Evolutionary conservation across 2,797 vertebrate species (phyloP).

Genomic region (Malurus splendens): DNA sequence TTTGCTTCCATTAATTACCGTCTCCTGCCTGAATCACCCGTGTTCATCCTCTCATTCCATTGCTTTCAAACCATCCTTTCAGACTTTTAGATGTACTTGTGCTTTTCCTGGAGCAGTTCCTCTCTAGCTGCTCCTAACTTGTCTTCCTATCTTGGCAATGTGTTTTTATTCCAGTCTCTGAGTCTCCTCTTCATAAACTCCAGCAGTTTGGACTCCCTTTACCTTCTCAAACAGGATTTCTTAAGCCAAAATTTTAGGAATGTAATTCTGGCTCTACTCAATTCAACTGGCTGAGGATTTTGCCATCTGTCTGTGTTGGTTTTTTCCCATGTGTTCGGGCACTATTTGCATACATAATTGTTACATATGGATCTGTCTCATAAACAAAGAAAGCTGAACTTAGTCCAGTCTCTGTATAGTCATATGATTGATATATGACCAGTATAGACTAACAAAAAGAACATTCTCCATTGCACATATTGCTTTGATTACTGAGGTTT

Average conservation of each 20-base stretch:
- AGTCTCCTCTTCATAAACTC: background rate
- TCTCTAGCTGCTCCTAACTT: background rate
- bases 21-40: background rate
- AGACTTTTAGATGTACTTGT: background rate
- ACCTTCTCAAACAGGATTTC: constrained; percentile 1
- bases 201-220: background rate
- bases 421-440: constrained; percentile 27
- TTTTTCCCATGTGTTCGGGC: background rate
- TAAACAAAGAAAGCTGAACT: background rate
- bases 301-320: background rate
- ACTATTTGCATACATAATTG: constrained; percentile 29
- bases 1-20: background rate
- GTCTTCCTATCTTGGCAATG: background rate
- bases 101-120: background rate
- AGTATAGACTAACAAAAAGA: constrained; percentile 46
- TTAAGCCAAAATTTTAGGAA: constrained; percentile 1
- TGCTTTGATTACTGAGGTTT: constrained; percentile 37
- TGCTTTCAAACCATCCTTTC: background rate
- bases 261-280: background rate
- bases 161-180: background rate
- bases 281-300: background rate
- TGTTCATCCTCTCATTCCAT: background rate
- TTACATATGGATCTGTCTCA: constrained; percentile 8
- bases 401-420: background rate
- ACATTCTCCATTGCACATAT: background rate